phyloP scores from a whole-genome alignment of 2,888 invertebrate genomes.

The Phyllotreta cruciferae region DNA sequence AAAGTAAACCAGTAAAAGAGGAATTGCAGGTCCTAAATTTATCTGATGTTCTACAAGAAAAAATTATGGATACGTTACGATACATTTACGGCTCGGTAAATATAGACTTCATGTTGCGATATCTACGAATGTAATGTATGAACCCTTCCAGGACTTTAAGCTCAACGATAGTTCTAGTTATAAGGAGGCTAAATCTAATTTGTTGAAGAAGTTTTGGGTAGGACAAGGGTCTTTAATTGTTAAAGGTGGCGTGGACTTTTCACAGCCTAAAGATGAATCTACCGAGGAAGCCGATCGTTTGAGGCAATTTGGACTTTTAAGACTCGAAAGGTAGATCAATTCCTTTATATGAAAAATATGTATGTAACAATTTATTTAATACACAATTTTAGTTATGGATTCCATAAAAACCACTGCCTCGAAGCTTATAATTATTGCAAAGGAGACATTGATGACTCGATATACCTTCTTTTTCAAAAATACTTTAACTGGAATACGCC shows the following conservation, averaged over 20 bases:
- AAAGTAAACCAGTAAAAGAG: slow-evolving; percentile 69
- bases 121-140: neutral
- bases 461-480: slow-evolving; percentile 74
- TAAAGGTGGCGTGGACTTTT: slow-evolving; percentile 75
- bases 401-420: slow-evolving; percentile 74
- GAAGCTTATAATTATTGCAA: slow-evolving; percentile 75
- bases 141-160: slow-evolving; percentile 59
- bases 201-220: slow-evolving; percentile 78
- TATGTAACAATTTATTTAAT: slow-evolving; percentile 12
- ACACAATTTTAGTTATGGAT: slow-evolving; percentile 70
- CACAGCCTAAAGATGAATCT: slow-evolving; percentile 65
- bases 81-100: slow-evolving; percentile 78
- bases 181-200: slow-evolving; percentile 72
- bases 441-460: slow-evolving; percentile 74
- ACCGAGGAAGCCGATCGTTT: slow-evolving; percentile 70
- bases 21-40: slow-evolving; percentile 78
- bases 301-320: slow-evolving; percentile 73
- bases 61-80: slow-evolving; percentile 76
- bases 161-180: slow-evolving; percentile 61
- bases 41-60: slow-evolving; percentile 73
- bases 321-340: slow-evolving; percentile 70
- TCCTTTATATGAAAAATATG: too few relatives aligned
- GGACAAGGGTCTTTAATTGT: slow-evolving; percentile 78
- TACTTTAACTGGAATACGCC: slow-evolving; percentile 65
- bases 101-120: slow-evolving; percentile 44